phyloP scores from a whole-genome alignment of 2,888 invertebrate genomes.

The Sphaerophoria taeniata region DNA sequence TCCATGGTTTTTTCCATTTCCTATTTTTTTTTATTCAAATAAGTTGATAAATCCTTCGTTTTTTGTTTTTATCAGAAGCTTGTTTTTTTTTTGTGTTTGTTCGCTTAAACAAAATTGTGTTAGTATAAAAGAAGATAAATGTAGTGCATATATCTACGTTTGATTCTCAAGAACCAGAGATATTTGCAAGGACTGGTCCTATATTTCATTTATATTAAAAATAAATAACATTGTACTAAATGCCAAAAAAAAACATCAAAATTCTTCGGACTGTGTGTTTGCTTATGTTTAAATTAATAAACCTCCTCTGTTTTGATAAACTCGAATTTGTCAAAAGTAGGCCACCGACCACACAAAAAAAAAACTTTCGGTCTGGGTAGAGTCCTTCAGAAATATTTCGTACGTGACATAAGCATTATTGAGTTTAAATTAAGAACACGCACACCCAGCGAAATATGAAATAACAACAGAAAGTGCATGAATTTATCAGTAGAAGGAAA shows the following conservation, averaged over 20 bases:
- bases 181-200: too few species aligned
- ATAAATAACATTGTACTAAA: neutral
- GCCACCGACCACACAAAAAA: conserved; percentile 12
- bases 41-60: neutral
- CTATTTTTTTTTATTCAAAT: neutral
- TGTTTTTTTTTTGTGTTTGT: too few species aligned
- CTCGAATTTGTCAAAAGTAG: conserved; percentile 44
- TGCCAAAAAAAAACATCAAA: neutral
- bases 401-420: conserved; percentile 39
- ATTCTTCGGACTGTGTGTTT: neutral
- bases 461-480: conserved; percentile 12
- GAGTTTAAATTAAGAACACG: conserved; percentile 37
- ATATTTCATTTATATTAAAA: too few species aligned
- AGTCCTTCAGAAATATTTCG: conserved; percentile 44
- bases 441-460: neutral
- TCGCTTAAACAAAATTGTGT: too few species aligned
- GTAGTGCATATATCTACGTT: too few species aligned
- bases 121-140: too few species aligned
- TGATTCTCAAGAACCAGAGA: too few species aligned
- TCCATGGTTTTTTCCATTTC: neutral
- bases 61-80: too few species aligned
- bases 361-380: conserved; percentile 24
- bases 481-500: conserved; percentile 18
- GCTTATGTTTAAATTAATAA: conserved; percentile 22
- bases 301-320: conserved; percentile 21